Evolutionary conservation across 2,797 vertebrate species (phyloP).

Genomic region (Notamacropus eugenii): DNA sequence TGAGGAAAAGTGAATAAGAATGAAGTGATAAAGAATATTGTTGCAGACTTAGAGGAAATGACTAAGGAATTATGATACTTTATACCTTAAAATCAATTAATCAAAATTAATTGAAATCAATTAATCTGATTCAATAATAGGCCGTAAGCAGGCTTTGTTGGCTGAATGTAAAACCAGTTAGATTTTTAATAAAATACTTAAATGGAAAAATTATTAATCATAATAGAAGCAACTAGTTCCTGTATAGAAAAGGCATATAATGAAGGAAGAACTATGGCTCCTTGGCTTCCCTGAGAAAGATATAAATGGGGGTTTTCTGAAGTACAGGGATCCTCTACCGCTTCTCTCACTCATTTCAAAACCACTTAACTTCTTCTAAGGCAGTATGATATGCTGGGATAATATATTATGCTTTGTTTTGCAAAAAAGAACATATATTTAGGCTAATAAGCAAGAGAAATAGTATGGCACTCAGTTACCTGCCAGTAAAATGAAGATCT

Average conservation of each 20-base stretch:
- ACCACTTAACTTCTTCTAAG: background rate
- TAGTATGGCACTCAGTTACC: background rate
- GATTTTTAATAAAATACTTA: background rate
- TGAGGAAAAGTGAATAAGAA: background rate
- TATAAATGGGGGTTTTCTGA: background rate
- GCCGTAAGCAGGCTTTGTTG: background rate
- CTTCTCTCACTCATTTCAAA: background rate
- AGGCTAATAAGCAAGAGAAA: slow-evolving; percentile 13
- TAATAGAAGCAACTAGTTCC: background rate
- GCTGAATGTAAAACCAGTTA: background rate
- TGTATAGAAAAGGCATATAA: background rate
- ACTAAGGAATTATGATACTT: background rate
- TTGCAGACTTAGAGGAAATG: background rate
- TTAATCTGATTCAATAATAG: background rate
- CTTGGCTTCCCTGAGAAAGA: background rate
- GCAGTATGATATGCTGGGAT: background rate
- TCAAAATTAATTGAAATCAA: background rate
- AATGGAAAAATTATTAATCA: background rate
- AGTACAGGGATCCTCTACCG: background rate
- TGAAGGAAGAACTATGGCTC: background rate
- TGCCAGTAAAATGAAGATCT: background rate
- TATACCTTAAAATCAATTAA: background rate
- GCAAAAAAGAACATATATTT: background rate
- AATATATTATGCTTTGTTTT: slow-evolving; percentile 4
- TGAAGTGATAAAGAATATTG: background rate